Percentiles rank a stretch among this genome's conserved stretches.
These are phyloP conservation scores for Pomacea canaliculata DNA, from an alignment of 2,888 invertebrate genomes.

Conservation along the genomic window DNA sequence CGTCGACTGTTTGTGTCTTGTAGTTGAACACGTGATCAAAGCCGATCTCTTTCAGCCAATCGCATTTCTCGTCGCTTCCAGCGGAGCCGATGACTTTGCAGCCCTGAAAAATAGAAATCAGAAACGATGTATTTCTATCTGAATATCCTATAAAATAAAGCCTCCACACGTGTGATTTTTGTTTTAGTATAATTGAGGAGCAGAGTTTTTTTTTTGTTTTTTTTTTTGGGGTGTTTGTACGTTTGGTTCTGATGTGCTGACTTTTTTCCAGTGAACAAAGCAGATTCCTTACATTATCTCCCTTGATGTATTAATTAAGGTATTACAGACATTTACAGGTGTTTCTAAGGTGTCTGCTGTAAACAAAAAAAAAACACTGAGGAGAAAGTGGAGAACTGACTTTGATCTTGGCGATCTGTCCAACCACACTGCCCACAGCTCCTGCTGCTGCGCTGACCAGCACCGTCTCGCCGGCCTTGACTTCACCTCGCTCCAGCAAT, in stretches of 20 bases:
- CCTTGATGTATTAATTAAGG: no score
- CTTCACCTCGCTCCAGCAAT: conserved; percentile 78
- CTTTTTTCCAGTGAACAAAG: no score
- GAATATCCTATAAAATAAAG: no score
- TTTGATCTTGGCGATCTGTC: conserved; percentile 83
- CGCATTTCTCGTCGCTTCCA: conserved; percentile 80
- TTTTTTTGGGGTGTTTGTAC: no score
- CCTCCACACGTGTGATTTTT: no score
- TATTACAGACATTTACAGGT: no score
- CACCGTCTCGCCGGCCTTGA: conserved; percentile 80
- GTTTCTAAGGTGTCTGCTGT: no score
- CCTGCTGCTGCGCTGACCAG: conserved; percentile 83
- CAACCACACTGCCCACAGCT: conserved; percentile 83
- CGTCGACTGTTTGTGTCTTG: conserved; percentile 75
- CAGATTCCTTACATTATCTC: no score
- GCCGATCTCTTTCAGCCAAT: conserved; percentile 77
- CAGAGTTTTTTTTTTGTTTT: neutral
- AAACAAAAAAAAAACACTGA: no score
- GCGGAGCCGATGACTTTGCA: conserved; percentile 81
- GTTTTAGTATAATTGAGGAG: no score
- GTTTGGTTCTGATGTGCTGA: no score
- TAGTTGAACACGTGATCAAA: conserved; percentile 82
- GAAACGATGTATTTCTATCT: no score
- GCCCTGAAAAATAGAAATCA: conserved; percentile 42
- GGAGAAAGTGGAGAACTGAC: conserved; percentile 62